A percentile compares a stretch with the other conserved stretches of the same genome.
These are phyloP conservation scores for Furnarius figulus DNA, from an alignment of 2,113 vertebrate species.

Conservation along the genomic window DNA sequence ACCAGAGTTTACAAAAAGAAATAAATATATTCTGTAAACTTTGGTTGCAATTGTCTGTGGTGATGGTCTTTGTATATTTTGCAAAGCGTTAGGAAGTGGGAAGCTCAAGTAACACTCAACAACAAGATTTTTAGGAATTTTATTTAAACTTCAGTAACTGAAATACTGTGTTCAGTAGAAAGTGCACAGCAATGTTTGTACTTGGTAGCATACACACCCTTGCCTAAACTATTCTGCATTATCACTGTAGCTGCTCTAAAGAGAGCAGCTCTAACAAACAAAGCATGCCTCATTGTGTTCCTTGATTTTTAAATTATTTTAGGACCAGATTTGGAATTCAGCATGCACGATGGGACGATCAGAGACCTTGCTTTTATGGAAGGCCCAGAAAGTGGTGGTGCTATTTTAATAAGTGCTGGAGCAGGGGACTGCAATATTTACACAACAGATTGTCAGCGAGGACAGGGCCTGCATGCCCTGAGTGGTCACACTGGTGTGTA, in stretches of 20 bases:
- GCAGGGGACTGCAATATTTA: conserved; percentile 96
- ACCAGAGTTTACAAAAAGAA: neutral
- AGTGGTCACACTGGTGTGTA: conserved; percentile 88
- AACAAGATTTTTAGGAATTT: neutral
- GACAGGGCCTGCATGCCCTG: conserved; percentile 92
- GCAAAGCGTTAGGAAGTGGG: neutral
- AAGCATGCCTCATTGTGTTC: neutral
- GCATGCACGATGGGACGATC: conserved; percentile 98
- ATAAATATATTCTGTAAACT: neutral
- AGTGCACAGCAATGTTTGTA: neutral
- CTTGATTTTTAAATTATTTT: conserved; percentile 17
- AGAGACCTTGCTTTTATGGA: conserved; percentile 99
- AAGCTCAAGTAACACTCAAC: neutral
- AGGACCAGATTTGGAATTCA: conserved; percentile 95
- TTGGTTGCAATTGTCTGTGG: neutral
- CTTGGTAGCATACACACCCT: neutral
- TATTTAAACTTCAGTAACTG: neutral
- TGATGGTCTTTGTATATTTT: neutral
- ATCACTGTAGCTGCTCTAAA: neutral
- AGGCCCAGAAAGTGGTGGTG: conserved; percentile 94
- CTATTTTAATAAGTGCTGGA: conserved; percentile 97
- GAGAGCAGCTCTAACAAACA: neutral
- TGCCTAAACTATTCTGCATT: neutral
- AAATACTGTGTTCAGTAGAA: neutral
- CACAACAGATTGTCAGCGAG: conserved; percentile 94